Base-by-base conservation (phyloP, 2,888 invertebrate species). In the Ecdyonurus torrentis region DNA sequence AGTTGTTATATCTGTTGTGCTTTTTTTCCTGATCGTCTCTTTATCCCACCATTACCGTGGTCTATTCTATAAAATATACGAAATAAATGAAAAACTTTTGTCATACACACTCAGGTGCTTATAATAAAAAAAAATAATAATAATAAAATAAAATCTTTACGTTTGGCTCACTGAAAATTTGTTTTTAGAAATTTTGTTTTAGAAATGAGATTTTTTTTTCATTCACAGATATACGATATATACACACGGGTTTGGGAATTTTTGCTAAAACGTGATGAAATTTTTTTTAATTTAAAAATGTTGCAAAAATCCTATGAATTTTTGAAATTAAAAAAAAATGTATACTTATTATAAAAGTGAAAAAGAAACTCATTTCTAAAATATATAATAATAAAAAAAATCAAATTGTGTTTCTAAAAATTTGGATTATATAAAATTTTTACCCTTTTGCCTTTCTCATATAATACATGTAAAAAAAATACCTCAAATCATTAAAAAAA, bases 1-100 rank as follows among this genome's bases (percentile, higher is more conserved):
- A 74, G 70, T 75, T 75, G 75, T 76, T 75, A 75, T 75, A 74
- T 74, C 73, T 75, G 75, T 76, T 75, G 75, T 75, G 74, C 75
- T 74, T 75, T 74, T 74, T 73, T 74, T 37, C 37, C 37, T 37
- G 7, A 5, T 37, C 37, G 7, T 37, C 37, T 37, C 37, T 37
- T 37, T 37, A 37, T 37, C 37, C 37, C 37, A 37, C 37, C 37
- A 37, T 37, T 15, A 37, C 5, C 15, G 15, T 37, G 37, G 37
- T 37, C 37, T 37, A 37, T 37, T 10, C 15, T 37, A 37, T 10
- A 10, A 37, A 37, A 37, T 37, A 37, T 37, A 37, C 37, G 37
- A 15, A 37, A 37, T 10, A 37, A 37, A 37, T 37, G 5, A 37
- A 37, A 37, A 37, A 37, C 15, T 37, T 37, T 37, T 37, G 37